A percentile compares a stretch with the other conserved stretches of the same genome.
phyloP scores from a whole-genome alignment of 2,113 vertebrate species.

The Fulica atra region DNA sequence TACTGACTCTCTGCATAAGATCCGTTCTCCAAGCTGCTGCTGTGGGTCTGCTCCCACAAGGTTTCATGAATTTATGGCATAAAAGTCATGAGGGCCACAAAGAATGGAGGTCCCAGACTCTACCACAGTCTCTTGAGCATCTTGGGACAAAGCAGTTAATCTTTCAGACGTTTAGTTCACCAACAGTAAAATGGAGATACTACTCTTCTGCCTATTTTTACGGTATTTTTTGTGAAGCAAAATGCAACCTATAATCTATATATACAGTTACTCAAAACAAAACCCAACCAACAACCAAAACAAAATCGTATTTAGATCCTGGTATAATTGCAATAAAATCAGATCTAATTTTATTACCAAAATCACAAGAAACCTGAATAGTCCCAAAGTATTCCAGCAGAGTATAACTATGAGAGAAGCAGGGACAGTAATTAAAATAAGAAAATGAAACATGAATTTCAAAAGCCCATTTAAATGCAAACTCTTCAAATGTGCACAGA shows the following conservation, averaged over 20 bases:
- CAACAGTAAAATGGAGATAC: not conserved
- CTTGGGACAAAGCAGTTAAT: not conserved
- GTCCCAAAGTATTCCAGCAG: not conserved
- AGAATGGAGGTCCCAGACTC: not conserved
- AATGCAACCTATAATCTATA: no score
- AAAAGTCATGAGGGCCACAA: not conserved
- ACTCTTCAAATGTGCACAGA: conserved; percentile 7
- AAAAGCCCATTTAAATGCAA: conserved; percentile 45
- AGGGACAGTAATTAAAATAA: conserved; percentile 29
- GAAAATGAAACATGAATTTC: conserved; percentile 32
- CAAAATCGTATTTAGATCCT: not conserved
- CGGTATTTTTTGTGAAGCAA: not conserved
- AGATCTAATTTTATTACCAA: not conserved
- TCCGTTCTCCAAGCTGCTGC: not conserved
- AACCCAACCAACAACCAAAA: no score
- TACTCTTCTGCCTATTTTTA: not conserved
- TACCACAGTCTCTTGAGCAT: not conserved
- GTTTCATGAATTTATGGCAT: not conserved
- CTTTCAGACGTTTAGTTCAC: not conserved
- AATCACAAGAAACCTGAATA: not conserved
- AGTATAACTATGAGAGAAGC: not conserved
- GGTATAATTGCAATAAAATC: not conserved
- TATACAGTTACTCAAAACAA: not conserved
- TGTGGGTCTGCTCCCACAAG: not conserved
- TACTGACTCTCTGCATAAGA: not conserved